Conservation (phyloP, 1,140 invertebrate species). For the Cydia splendana region DNA sequence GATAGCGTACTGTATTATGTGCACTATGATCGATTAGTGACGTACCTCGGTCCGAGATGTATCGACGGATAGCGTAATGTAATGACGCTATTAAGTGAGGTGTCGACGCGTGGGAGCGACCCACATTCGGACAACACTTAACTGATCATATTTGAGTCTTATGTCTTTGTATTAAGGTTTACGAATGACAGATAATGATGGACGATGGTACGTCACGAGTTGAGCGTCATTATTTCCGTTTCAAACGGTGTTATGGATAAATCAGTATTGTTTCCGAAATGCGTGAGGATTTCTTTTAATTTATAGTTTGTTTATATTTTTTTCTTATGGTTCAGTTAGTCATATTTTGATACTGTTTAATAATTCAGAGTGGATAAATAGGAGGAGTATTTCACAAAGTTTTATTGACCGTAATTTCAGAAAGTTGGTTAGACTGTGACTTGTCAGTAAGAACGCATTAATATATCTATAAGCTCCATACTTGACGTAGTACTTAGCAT, state of each 20-base stretch:
- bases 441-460: too few relatives aligned
- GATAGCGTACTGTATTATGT: slow-evolving; percentile 32
- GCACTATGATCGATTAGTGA: slow-evolving; percentile 20
- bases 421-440: too few relatives aligned
- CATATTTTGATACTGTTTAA: too few relatives aligned
- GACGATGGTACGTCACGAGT: slow-evolving; percentile 54
- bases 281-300: slow-evolving; percentile 32
- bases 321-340: too few relatives aligned
- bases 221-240: slow-evolving; percentile 59
- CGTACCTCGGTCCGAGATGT: slow-evolving; percentile 48
- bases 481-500: too few relatives aligned
- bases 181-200: too few relatives aligned
- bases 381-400: too few relatives aligned
- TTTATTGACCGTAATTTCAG: too few relatives aligned
- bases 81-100: slow-evolving; percentile 71
- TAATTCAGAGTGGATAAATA: too few relatives aligned
- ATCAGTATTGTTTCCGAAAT: slow-evolving; percentile 55
- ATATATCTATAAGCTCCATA: too few relatives aligned
- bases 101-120: slow-evolving; percentile 74
- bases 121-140: slow-evolving; percentile 45
- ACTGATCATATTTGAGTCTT: slow-evolving; percentile 44
- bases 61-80: slow-evolving; percentile 70
- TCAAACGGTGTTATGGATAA: slow-evolving; percentile 67
- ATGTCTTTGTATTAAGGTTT: too few relatives aligned
- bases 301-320: too few relatives aligned